Conservation (phyloP, 2,113 vertebrate species). For the Dermatemys mawii region DNA sequence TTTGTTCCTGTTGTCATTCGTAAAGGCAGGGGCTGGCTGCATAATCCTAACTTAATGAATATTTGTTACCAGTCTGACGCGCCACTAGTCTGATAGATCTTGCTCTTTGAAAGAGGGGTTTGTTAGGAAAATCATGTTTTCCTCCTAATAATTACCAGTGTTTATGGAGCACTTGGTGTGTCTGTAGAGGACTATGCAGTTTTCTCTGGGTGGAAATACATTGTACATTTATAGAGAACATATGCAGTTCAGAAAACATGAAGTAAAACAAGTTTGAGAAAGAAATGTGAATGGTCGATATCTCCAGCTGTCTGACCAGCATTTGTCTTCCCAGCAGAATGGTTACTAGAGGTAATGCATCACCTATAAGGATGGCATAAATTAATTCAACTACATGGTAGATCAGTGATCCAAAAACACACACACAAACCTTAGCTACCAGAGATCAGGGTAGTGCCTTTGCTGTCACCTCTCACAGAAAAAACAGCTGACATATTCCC, state of each 20-base stretch:
- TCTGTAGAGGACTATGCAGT: neutral
- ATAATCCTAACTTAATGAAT: neutral
- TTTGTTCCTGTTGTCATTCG: fast-evolving
- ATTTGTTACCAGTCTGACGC: neutral
- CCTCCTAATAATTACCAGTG: neutral
- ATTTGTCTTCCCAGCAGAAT: neutral
- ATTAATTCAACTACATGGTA: neutral
- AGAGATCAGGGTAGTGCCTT: neutral
- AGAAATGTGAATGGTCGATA: neutral
- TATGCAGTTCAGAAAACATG: neutral
- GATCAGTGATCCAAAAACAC: neutral
- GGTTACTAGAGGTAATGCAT: neutral
- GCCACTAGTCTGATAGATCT: neutral
- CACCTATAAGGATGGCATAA: neutral
- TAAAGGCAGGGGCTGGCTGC: neutral
- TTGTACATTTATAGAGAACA: neutral
- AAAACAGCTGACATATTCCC: neutral
- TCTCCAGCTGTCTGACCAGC: neutral
- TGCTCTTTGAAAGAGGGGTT: neutral
- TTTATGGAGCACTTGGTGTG: neutral
- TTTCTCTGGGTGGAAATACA: neutral
- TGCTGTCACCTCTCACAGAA: neutral
- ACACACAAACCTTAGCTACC: neutral
- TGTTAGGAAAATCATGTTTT: neutral
- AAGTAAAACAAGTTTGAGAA: neutral